Conservation (phyloP, 37 sponge, comb jelly and placozoan genomes). For the Hormiphora californensis region DNA sequence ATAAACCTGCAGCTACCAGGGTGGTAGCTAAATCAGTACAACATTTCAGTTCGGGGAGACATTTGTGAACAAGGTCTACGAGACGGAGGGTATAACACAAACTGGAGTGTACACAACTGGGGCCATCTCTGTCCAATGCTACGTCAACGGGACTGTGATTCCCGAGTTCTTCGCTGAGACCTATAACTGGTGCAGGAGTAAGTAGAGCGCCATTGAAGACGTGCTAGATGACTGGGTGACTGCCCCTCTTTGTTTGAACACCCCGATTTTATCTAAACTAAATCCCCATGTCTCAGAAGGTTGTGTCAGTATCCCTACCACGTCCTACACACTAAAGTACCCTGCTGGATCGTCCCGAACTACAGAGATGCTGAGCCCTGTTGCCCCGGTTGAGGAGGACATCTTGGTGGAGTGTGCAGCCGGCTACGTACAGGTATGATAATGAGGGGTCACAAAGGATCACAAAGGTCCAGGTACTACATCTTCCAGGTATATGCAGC, state of each 20-base stretch:
- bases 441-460: too few species aligned
- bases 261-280: not conserved
- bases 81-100: not conserved
- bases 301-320: not conserved
- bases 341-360: not conserved
- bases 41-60: slow-evolving; percentile 8
- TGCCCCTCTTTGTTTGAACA: not conserved
- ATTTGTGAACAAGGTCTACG: slow-evolving; percentile 24
- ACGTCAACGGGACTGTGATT: not conserved
- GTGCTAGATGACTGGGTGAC: not conserved
- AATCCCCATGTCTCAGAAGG: not conserved
- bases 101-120: not conserved
- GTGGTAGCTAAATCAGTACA: too few species aligned
- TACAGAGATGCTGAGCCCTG: not conserved
- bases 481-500: too few species aligned
- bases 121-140: not conserved
- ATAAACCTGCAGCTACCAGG: too few species aligned
- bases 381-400: not conserved
- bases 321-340: slow-evolving; percentile 6
- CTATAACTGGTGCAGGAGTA: slow-evolving; percentile 5
- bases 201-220: not conserved
- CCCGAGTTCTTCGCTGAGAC: not conserved
- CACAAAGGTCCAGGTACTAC: too few species aligned
- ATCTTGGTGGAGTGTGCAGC: not conserved
- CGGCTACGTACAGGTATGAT: not conserved